Conservation (phyloP, 2,888 invertebrate genomes). For the Drosophila mimica region DNA sequence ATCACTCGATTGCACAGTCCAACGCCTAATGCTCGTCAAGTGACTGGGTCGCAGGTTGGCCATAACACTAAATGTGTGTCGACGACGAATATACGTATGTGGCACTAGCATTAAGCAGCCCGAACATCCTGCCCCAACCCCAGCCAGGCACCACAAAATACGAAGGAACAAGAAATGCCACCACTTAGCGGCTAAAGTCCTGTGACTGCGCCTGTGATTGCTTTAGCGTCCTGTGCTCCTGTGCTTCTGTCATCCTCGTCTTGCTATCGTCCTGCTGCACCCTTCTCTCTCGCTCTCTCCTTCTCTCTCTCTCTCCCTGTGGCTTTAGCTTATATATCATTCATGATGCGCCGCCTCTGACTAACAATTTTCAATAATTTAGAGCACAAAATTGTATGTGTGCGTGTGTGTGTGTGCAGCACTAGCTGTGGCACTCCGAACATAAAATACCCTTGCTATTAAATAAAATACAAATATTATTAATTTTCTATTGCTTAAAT, state of each 20-base stretch:
- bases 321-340: slow-evolving; percentile 66
- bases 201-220: slow-evolving; percentile 57
- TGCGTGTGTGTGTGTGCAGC: background rate
- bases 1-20: slow-evolving; percentile 61
- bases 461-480: background rate
- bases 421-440: background rate
- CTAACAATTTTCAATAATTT: slow-evolving; percentile 70
- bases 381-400: slow-evolving; percentile 16
- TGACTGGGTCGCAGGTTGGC: slow-evolving; percentile 48
- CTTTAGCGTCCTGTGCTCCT: slow-evolving; percentile 3
- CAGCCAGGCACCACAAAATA: slow-evolving; percentile 16
- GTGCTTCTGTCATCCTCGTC: background rate
- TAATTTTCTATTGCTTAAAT: background rate
- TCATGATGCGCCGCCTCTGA: slow-evolving; percentile 52
- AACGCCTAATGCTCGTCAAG: slow-evolving; percentile 40
- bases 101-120: slow-evolving; percentile 9
- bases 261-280: background rate
- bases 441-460: background rate
- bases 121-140: background rate
- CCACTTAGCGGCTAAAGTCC: slow-evolving; percentile 63
- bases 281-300: background rate
- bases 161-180: slow-evolving; percentile 43
- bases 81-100: slow-evolving; percentile 43
- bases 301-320: background rate
- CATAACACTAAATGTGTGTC: slow-evolving; percentile 56